A percentile compares a stretch with the other conserved stretches of the same genome.
phyloP scores from a whole-genome alignment of 92 coral and sea anemone genomes.

The Epizoanthus stellaris region DNA sequence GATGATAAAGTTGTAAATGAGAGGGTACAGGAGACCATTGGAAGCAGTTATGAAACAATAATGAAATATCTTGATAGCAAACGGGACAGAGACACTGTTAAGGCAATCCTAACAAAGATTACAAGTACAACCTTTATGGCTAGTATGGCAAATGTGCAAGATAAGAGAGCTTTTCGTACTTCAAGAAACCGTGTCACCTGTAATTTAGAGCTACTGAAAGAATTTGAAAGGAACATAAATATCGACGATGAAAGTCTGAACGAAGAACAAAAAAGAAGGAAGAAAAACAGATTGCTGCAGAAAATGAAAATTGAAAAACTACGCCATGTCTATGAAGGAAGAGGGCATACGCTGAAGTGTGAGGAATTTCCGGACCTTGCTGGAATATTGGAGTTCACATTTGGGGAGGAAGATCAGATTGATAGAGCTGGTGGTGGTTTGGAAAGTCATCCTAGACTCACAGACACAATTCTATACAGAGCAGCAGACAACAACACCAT shows the following conservation, averaged over 20 bases:
- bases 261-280: slow-evolving; percentile 39
- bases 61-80: slow-evolving; percentile 42
- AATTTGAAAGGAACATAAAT: slow-evolving; percentile 18
- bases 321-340: slow-evolving; percentile 42
- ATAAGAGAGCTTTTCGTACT: neutral
- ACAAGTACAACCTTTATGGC: slow-evolving; percentile 30
- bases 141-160: slow-evolving; percentile 19
- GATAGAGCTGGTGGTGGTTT: slow-evolving; percentile 49
- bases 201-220: slow-evolving; percentile 10
- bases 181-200: slow-evolving; percentile 12
- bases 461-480: slow-evolving; percentile 36
- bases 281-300: slow-evolving; percentile 15
- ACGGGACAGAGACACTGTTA: slow-evolving; percentile 40
- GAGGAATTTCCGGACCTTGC: slow-evolving; percentile 61
- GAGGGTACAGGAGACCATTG: slow-evolving; percentile 13
- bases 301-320: slow-evolving; percentile 42
- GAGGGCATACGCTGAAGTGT: slow-evolving; percentile 53
- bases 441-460: slow-evolving; percentile 61
- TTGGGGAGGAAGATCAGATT: slow-evolving; percentile 45
- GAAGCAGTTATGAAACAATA: no score
- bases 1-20: slow-evolving; percentile 19
- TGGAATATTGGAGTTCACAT: slow-evolving; percentile 39
- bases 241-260: slow-evolving; percentile 14
- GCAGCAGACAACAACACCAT: slow-evolving; percentile 45
- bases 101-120: slow-evolving; percentile 26